phyloP scores from a whole-genome alignment of 1,140 invertebrate genomes.

The Melanaphis sacchari region DNA sequence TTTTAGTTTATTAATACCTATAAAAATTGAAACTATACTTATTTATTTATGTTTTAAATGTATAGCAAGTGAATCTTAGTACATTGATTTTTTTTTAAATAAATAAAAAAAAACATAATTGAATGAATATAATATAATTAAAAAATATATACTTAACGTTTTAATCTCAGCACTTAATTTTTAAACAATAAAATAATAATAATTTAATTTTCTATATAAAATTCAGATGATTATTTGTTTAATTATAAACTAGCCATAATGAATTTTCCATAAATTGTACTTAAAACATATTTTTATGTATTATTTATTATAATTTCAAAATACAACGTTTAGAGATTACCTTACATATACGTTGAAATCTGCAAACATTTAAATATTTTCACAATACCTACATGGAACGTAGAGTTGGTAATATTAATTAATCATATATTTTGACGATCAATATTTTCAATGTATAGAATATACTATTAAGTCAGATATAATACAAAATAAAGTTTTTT shows the following conservation, averaged over 20 bases:
- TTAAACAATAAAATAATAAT: neutral
- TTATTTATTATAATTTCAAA: neutral
- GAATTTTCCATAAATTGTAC: neutral
- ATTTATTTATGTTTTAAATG: neutral
- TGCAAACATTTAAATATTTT: too few species aligned
- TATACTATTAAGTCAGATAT: neutral
- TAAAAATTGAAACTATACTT: neutral
- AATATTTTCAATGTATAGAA: neutral
- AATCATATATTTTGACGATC: neutral
- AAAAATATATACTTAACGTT: neutral
- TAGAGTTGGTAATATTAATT: neutral
- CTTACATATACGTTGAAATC: neutral
- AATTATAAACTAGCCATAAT: neutral
- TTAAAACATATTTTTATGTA: neutral
- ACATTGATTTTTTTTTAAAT: neutral
- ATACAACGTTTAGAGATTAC: neutral
- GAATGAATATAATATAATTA: too few species aligned
- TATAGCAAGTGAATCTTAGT: neutral
- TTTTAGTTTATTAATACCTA: neutral
- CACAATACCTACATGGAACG: neutral
- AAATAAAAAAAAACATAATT: neutral
- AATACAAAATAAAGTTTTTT: slow-evolving; percentile 23
- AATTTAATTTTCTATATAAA: neutral
- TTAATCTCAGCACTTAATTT: neutral
- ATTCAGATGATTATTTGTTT: neutral